Base-by-base conservation (phyloP, 1,140 invertebrate species). In the Aphelenchoides besseyi region DNA sequence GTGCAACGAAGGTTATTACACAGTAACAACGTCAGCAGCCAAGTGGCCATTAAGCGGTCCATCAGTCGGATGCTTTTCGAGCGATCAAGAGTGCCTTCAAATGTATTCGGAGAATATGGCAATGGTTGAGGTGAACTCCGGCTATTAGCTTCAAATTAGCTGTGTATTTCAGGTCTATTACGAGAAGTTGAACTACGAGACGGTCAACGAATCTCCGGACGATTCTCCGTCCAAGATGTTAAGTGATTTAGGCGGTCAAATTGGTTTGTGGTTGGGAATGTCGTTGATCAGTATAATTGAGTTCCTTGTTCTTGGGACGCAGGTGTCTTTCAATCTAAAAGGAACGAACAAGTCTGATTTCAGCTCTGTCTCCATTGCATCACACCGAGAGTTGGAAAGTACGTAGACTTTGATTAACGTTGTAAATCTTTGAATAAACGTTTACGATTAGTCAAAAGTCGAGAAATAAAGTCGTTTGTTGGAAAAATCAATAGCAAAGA, bases 241-340 rank as follows among this genome's bases (percentile, higher is more conserved):
- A 12, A 70, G 66, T 12, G 29, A 69, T 35, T 70, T 69, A 16
- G 67, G 67, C 26, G 67, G 61, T 1, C 64, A 70, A 12, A 69
- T 71, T 29, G 67, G 57, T 53, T 54, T 72, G 36, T 72, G 35
- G 35, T 52, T 72, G 9, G 70, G 70, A 23, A 61, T 73, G 70
- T 30, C 23, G 9, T 54, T 73, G 9, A 72, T 73, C 28, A 74
- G 72, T 18, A 30, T 73, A 1, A 74, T 73, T 32, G 72, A 73
- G 33, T 73, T 73, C 63, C 29, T 73, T 30, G 71, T 73, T 35
- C 59, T 73, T 3, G 32, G 72, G 54, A 35, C 63, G 18, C 72
- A 73, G 35, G 70, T 73, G 41, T 69, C 33, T 48, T 5, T 1
- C 3, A 30, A 64, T 2, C 18, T 36, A 54, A 30, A n/a, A 23